Conservation (phyloP, 2,113 vertebrate species). For the Isichthys henryi region DNA sequence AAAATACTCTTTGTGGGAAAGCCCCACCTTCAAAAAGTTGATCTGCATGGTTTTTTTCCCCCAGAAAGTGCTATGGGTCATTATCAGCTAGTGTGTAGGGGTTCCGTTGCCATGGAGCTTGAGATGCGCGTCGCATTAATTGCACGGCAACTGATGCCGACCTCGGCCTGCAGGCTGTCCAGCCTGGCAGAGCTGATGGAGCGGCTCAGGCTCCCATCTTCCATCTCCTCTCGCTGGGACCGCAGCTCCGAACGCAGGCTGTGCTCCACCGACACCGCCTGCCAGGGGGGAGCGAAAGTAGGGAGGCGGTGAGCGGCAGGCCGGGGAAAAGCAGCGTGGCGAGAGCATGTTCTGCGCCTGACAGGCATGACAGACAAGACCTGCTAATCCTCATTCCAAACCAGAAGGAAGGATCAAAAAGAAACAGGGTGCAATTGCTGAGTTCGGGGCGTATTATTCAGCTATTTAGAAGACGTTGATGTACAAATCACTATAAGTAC, state of each 20-base stretch:
- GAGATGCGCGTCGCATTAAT: neutral
- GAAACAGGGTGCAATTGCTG: neutral
- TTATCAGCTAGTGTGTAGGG: neutral
- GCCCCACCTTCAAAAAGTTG: neutral
- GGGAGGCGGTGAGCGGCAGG: neutral
- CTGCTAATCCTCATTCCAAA: neutral
- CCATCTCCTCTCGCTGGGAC: constrained; percentile 59
- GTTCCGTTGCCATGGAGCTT: neutral
- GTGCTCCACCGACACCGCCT: constrained; percentile 65
- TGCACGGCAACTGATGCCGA: neutral
- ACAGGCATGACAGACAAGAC: neutral
- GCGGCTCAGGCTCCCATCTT: constrained; percentile 57
- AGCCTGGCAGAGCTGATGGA: constrained; percentile 57
- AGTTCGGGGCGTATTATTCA: neutral
- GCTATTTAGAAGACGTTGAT: neutral
- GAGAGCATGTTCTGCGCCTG: too few species aligned
- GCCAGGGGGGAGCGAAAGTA: neutral
- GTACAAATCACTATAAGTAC: neutral
- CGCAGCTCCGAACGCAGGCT: constrained; percentile 60
- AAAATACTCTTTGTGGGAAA: neutral
- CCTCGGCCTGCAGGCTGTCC: constrained; percentile 59
- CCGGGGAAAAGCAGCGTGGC: neutral
- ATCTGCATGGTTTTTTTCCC: neutral
- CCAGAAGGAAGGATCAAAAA: neutral
- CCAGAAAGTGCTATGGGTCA: neutral